These are phyloP conservation scores for Sebastes melanostomus DNA, from an alignment of 2,797 vertebrate species.

Conservation along the genomic window DNA sequence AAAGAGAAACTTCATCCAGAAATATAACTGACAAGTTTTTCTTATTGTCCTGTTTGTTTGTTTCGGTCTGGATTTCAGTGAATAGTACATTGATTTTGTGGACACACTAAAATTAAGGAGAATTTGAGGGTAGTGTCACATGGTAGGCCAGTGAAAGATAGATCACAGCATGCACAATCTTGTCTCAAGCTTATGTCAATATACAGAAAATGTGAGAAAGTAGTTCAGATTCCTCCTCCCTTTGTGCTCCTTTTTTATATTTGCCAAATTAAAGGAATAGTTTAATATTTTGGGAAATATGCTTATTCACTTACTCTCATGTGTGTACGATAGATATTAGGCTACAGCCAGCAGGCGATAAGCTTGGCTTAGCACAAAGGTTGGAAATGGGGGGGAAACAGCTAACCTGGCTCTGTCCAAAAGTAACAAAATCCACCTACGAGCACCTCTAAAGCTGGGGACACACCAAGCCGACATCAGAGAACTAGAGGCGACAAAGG, in stretches of 20 bases:
- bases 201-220: neutral
- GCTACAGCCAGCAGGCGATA: no score
- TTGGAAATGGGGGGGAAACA: neutral
- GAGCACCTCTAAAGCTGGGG: neutral
- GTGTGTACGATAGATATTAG: neutral
- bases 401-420: neutral
- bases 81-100: neutral
- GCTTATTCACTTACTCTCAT: neutral
- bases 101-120: neutral
- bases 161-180: neutral
- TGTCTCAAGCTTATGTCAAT: neutral
- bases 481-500: no score
- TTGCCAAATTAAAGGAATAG: neutral
- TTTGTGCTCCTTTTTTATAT: neutral
- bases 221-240: neutral
- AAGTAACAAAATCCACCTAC: neutral
- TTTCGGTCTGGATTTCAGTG: neutral
- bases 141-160: neutral
- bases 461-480: no score
- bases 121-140: neutral
- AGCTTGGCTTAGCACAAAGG: neutral
- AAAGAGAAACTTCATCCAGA: neutral
- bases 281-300: neutral
- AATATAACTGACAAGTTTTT: neutral
- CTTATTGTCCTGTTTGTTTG: neutral